Conservation (phyloP, 2,888 invertebrate genomes). For the Acronicta psi region DNA sequence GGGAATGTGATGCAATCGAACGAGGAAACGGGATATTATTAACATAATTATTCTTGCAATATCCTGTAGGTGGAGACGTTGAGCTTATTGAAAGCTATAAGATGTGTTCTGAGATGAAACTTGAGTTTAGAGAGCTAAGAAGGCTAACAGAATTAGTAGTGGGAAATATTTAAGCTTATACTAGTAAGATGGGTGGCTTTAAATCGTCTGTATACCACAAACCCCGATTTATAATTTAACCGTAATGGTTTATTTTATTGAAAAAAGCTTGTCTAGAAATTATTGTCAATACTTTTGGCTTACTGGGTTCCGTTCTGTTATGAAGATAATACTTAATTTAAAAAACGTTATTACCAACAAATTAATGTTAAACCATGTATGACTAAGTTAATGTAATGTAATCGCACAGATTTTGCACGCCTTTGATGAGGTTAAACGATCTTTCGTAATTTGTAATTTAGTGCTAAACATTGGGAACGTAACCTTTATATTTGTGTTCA, state of each 20-base stretch:
- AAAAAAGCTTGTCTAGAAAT: too few species aligned
- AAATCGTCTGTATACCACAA: too few species aligned
- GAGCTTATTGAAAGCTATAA: conserved; percentile 52
- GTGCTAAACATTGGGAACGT: conserved; percentile 44
- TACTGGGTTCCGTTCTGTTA: too few species aligned
- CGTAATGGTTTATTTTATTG: too few species aligned
- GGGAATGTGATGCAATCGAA: conserved; percentile 73
- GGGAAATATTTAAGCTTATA: conserved; percentile 1
- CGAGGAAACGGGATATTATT: conserved; percentile 67
- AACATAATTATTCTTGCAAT: conserved; percentile 64
- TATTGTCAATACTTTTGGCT: too few species aligned
- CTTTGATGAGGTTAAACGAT: conserved; percentile 40
- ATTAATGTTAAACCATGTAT: too few species aligned
- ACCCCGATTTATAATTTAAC: too few species aligned
- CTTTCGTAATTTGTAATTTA: conserved; percentile 39
- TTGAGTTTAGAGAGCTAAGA: conserved; percentile 14
- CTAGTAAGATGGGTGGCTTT: not conserved
- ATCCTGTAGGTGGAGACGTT: conserved; percentile 61
- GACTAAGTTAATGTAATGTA: too few species aligned
- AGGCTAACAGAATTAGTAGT: conserved; percentile 12
- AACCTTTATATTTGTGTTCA: conserved; percentile 28
- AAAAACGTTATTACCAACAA: too few species aligned
- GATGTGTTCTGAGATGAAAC: conserved; percentile 41
- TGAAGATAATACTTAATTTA: too few species aligned
- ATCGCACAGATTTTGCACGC: conserved; percentile 11